Evolutionary conservation across 1,140 invertebrate species (phyloP).

Genomic region (Caerostris darwini): DNA sequence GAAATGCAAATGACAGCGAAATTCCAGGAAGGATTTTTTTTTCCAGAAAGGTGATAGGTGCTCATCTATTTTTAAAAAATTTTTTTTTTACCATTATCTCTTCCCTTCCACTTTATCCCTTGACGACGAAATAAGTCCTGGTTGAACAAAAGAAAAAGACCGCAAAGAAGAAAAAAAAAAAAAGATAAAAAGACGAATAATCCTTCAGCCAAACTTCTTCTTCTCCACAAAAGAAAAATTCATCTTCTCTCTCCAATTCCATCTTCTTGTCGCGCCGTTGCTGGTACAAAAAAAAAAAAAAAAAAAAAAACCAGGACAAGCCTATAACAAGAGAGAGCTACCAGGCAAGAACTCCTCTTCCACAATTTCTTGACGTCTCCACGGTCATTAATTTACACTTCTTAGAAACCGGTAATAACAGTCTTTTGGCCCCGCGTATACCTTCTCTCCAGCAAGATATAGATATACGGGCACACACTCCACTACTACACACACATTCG

Average conservation of each 20-base stretch:
- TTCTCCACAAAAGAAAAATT: constrained; percentile 21
- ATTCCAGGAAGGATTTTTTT: no score
- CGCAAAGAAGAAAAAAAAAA: not conserved
- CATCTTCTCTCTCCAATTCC: constrained; percentile 17
- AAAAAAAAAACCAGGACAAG: not conserved
- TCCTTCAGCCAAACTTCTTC: constrained; percentile 4
- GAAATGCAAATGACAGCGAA: not conserved
- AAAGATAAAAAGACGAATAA: not conserved
- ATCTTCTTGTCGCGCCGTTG: not conserved
- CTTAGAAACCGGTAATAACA: constrained; percentile 48
- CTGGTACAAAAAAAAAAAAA: not conserved
- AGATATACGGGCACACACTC: not conserved
- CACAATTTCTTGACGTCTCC: not conserved
- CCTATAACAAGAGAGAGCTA: constrained; percentile 20
- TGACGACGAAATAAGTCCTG: not conserved
- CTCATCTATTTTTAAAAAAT: not conserved
- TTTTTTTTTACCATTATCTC: not conserved
- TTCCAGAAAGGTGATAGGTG: not conserved
- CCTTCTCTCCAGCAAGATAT: not conserved
- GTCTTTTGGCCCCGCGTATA: not conserved
- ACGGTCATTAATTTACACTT: constrained; percentile 51
- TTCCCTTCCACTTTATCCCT: not conserved
- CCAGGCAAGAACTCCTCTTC: not conserved
- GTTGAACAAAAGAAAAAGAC: not conserved
- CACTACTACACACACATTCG: not conserved